These are phyloP conservation scores for Zhuqinia jingwanae DNA, from an alignment of 2,888 invertebrate genomes.

Conservation along the genomic window DNA sequence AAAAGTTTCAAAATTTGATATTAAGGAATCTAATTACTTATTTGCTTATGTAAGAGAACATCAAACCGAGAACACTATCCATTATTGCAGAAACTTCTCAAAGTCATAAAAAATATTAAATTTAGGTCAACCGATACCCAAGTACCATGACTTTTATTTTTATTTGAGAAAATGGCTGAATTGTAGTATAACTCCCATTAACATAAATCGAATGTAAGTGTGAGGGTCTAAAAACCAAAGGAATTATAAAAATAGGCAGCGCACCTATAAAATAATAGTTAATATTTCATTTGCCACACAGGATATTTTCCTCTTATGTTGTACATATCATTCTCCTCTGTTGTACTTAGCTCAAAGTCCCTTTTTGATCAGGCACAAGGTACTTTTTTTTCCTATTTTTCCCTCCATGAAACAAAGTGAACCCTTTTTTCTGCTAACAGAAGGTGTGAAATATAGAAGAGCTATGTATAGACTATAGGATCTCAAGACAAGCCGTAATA, in stretches of 20 bases:
- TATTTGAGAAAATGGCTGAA: not conserved
- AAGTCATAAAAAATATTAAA: slow-evolving; percentile 21
- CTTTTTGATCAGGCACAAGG: slow-evolving; percentile 25
- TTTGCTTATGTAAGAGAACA: not conserved
- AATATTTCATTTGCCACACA: slow-evolving; percentile 63
- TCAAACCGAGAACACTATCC: not conserved
- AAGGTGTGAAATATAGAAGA: too few species aligned
- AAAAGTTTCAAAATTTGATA: too few species aligned
- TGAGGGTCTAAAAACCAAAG: slow-evolving; percentile 38
- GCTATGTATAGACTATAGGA: too few species aligned
- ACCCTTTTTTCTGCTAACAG: too few species aligned
- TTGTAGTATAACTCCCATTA: slow-evolving; percentile 1
- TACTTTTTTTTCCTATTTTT: slow-evolving; percentile 22
- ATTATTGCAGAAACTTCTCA: not conserved
- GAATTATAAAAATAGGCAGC: slow-evolving; percentile 47
- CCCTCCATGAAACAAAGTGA: not conserved
- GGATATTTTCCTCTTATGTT: slow-evolving; percentile 6
- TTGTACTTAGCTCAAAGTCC: not conserved
- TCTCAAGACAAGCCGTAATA: too few species aligned
- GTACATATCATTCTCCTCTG: not conserved
- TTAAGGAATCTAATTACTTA: too few species aligned
- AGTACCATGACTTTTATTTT: slow-evolving; percentile 6
- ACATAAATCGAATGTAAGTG: slow-evolving; percentile 53
- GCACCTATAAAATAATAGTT: slow-evolving; percentile 68
- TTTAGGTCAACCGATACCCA: slow-evolving; percentile 23